Base-by-base conservation (phyloP, 1,140 invertebrate genomes). In the Dendroctonus ponderosae region DNA sequence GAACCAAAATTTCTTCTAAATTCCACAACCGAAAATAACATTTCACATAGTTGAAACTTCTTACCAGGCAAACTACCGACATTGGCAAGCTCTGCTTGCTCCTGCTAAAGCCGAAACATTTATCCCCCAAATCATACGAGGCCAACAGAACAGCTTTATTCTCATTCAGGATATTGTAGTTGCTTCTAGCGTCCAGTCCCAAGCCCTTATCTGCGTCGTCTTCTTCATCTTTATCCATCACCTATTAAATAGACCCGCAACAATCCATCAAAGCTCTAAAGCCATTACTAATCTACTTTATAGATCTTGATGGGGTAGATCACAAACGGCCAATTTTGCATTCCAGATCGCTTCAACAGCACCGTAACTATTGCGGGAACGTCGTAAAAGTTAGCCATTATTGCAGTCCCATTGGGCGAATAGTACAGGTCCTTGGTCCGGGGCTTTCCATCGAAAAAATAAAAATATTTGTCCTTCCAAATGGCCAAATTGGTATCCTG, bases 381-480 rank as follows among this genome's bases (percentile, higher is more conserved):
- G 67, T 82, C 80, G 69, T 80, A 80, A 0, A 84, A 79, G 59
- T 81, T 82, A 4, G 82, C 79, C 40, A 84, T 75, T 44, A 80
- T 75, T n/a, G 82, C 77, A 39, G 72, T 75, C 5, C 83, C 82
- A 42, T 69, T 67, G 0, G 63, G 65, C 42, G 72, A 68, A 42
- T 68, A 59, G 40, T 70, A 74, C 12, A 79, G 62, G 62, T 78
- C 76, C 41, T 77, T 79, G 0, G 78, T 72, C 69, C 83, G 76
- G 3, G 81, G 79, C 42, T 77, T 79, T 6, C 81, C 80, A 71
- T 84, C 82, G 66, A 84, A 84, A 58, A 84, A 78, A 59, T 82
- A 84, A 67, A 77, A 83, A 69, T 81, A 82, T 64, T 77, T 81
- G 65, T 83, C 79, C 61, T 80, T 82, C 83, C 82, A 84, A 61